Base-by-base conservation (phyloP, 2,113 vertebrate genomes). In the Taxidea taxus region DNA sequence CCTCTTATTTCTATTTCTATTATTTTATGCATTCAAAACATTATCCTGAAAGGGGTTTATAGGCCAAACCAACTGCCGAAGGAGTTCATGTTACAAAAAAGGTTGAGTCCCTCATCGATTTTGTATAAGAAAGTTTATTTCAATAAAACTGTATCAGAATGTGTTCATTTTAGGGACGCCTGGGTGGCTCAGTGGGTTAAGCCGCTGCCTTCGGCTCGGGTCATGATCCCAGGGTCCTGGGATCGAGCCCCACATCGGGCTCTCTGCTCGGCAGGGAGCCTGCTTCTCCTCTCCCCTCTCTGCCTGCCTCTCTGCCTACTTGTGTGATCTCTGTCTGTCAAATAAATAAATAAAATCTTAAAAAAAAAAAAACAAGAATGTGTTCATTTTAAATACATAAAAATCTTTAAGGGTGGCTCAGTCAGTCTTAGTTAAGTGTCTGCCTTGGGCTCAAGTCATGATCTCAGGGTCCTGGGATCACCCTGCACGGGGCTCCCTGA, bases 1-100 rank as follows among this genome's bases (percentile, higher is more conserved):
- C 56, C 12, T 66, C 91, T 94, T 80, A 75, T 20, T 72, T 31
- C 31, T 93, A 56, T 78, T 86, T 62, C 23, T 80, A 83, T 88
- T 95, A 93, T 37, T 95, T 91, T 93, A 92, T 21, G 3, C 10
- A 86, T 81, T 94, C 93, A 47, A 81, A 83, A 85, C 60, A 66
- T 72, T 66, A 89, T 81, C 23, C 39, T 87, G 29, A 95, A 13
- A 92, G 29, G 25, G 7, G 12, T 87, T 97, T 91, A 58, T 37
- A 87, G 25, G 9, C 11, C 80, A 82, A 72, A 75, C 6, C 25
- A 87, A 68, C 16, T 62, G 31, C 9, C 39, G 93, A 95, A 90
- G 80, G 44, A 54, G 10, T 29, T 13, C 39, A 42, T 54, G 37
- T 56, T 34, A 90, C 49, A 90, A 49, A 85, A 75, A 91, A 85